These are phyloP conservation scores for Pachydiplax longipennis DNA, from an alignment of 2,888 invertebrate species.

Conservation along the genomic window DNA sequence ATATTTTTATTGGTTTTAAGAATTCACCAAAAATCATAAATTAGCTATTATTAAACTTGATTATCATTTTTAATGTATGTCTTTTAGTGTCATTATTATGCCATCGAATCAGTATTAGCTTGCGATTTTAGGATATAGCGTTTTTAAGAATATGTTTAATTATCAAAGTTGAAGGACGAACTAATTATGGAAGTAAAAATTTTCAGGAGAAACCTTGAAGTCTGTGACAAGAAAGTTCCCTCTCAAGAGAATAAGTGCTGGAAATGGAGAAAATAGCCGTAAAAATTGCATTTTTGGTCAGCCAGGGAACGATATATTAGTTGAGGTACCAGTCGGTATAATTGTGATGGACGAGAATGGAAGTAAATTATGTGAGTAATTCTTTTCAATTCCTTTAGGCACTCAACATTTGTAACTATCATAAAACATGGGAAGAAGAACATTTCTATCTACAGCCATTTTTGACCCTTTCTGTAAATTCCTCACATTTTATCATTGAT, in stretches of 20 bases:
- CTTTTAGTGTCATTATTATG: not conserved
- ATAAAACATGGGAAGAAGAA: no score
- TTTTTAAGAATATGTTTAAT: no score
- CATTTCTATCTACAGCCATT: no score
- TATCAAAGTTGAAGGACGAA: not conserved
- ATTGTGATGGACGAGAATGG: slow-evolving; percentile 74
- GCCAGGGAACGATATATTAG: slow-evolving; percentile 72
- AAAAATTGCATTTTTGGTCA: slow-evolving; percentile 77
- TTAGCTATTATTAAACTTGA: not conserved
- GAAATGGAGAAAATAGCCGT: slow-evolving; percentile 77
- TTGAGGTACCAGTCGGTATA: slow-evolving; percentile 85
- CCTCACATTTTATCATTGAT: no score
- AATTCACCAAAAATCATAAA: not conserved
- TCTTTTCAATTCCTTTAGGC: not conserved
- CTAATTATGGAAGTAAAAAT: not conserved
- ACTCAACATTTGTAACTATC: no score
- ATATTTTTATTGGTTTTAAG: not conserved
- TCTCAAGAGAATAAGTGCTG: slow-evolving; percentile 69
- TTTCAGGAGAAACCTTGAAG: slow-evolving; percentile 55
- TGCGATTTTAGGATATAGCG: no score
- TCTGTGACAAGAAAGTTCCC: slow-evolving; percentile 61
- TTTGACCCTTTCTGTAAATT: no score
- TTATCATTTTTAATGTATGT: no score
- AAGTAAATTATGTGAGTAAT: slow-evolving; percentile 65
- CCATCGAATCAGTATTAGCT: no score